Evolutionary conservation across 2,888 invertebrate genomes (phyloP).

Genomic region (Autographa gamma): DNA sequence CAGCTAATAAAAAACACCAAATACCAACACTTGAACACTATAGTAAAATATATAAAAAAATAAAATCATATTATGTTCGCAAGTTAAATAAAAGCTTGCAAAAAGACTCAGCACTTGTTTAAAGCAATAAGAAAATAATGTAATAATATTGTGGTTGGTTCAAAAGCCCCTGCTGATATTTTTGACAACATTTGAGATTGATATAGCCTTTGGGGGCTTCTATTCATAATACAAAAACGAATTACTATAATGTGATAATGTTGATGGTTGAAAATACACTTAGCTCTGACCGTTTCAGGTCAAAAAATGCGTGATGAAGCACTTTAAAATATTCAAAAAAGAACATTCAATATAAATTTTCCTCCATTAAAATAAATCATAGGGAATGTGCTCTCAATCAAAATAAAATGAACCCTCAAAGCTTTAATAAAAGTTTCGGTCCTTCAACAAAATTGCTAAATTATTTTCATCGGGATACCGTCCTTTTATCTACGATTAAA

Average conservation of each 20-base stretch:
- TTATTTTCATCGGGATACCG: neutral
- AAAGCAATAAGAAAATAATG: no score
- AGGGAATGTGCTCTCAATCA: conserved; percentile 5
- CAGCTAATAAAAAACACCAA: no score
- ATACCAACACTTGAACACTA: no score
- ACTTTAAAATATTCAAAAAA: conserved; percentile 2
- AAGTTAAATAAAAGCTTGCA: no score
- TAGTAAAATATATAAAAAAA: no score
- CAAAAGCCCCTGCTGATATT: no score
- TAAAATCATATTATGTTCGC: no score
- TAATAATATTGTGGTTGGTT: no score
- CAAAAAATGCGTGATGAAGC: neutral
- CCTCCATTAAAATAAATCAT: neutral
- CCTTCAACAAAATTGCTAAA: neutral
- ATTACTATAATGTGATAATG: neutral
- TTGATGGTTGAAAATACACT: neutral
- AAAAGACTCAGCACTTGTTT: no score
- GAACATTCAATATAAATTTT: neutral
- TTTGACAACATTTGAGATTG: no score
- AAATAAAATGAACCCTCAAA: neutral
- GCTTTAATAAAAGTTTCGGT: conserved; percentile 5
- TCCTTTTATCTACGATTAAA: conserved; percentile 8
- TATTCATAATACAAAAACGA: no score
- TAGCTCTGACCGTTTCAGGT: neutral
- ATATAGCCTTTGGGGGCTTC: no score